Evolutionary conservation across 2,797 vertebrate species (phyloP), one percentile per base, ranked within the genome.

Genomic region (Danio tinwini): DNA sequence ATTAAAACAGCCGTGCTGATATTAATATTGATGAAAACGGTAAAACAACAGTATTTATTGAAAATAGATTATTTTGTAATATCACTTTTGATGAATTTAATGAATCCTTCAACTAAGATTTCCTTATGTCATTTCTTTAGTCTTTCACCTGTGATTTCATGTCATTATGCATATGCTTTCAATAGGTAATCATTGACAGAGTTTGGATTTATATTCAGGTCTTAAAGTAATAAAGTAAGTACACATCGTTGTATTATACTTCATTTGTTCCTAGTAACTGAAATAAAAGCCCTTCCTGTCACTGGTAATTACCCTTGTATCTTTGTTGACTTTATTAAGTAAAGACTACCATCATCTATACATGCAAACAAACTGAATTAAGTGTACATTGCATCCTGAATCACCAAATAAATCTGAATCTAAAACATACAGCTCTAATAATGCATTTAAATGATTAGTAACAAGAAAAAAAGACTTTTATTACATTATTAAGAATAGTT

Each of bases 401-500:
- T 3, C 16, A 7, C 13, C 12, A 8, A 75, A 64, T 53, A 44
- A 53, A 63, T 37, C 9, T 4, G 1, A 39, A 40, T 4, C 10
- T 6, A 13, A 74, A 17, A 44, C 19, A 12, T 14, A 5, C 37
- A 55, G 14, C 13, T 17, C 39, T 13, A 1, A 7, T 11, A 7
- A 4, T 12, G 19, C 45, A 14, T 56, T 37, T 16, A 56, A 65
- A 37, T 56, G 0, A 56, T 56, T 29, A 29, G 29, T 29, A 29
- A 29, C 29, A 29, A 29, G 29, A 29, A 82, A 85, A 85, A 83
- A 65, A 67, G 67, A 79, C 37, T 80, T 88, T 90, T 89, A 90
- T 90, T 91, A 83, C 88, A 86, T 88, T 79, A 84, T 49, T 83
- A 83, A 83, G 73, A 74, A 78, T 83, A 73, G 78, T 76, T 88